A percentile compares a stretch with the other conserved stretches of the same genome.
These are phyloP conservation scores for Achatina immaculata DNA, from an alignment of 1,140 invertebrate species.

Conservation along the genomic window DNA sequence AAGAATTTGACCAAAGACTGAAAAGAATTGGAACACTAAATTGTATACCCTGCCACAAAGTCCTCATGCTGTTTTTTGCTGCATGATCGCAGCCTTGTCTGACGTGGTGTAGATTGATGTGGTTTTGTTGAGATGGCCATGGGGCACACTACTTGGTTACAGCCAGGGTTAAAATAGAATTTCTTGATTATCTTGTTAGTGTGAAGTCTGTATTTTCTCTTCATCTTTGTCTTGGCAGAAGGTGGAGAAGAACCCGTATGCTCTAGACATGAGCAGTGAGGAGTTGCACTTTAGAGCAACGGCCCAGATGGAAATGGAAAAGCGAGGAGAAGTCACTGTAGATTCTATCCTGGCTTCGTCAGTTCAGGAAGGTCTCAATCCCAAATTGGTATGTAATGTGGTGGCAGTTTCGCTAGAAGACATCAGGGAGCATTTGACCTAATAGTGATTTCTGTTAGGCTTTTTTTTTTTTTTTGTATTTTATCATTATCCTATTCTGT, in stretches of 20 bases:
- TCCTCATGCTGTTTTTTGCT: no score
- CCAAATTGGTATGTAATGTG: not conserved
- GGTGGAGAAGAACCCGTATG: constrained; percentile 30
- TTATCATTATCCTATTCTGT: no score
- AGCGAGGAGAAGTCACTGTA: constrained; percentile 9
- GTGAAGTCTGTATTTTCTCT: not conserved
- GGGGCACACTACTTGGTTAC: no score
- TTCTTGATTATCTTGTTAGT: not conserved
- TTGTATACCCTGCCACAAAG: no score
- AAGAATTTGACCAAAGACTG: no score
- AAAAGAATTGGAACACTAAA: no score
- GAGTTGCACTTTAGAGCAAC: not conserved
- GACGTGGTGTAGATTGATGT: no score
- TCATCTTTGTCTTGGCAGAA: not conserved
- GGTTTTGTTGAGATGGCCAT: no score
- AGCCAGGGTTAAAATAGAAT: no score
- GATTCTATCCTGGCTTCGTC: constrained; percentile 4
- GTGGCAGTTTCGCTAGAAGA: not conserved
- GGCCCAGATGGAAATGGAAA: constrained; percentile 28
- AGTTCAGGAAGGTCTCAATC: not conserved
- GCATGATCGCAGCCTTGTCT: no score
- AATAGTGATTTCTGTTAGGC: no score
- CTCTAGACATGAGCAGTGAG: constrained; percentile 5
- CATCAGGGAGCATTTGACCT: not conserved
- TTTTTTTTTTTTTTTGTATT: no score